Evolutionary conservation across 1,140 invertebrate genomes (phyloP).

Genomic region (Lutraria rhynchaena): DNA sequence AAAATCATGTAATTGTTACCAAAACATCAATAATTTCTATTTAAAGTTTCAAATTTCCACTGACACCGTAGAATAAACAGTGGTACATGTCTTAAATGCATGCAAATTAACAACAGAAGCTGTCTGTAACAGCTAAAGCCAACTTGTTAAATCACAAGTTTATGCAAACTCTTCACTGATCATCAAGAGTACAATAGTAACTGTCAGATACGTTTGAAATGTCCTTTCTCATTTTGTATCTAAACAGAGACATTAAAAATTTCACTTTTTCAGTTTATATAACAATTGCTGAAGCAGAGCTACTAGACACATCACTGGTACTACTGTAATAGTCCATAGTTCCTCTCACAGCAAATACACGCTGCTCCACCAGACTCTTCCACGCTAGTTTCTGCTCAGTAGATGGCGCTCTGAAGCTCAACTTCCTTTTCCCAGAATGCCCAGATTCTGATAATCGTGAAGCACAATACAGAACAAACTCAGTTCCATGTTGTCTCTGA

Average conservation of each 20-base stretch:
- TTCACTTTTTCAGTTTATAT: slow-evolving; percentile 23
- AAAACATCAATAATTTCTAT: too few species aligned
- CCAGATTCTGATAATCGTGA: slow-evolving; percentile 38
- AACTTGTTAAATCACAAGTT: neutral
- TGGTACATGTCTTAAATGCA: neutral
- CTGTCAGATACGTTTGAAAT: neutral
- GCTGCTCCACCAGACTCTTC: slow-evolving; percentile 75
- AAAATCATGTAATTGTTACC: too few species aligned
- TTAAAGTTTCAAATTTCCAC: too few species aligned
- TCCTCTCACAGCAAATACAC: slow-evolving; percentile 63
- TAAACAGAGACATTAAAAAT: neutral
- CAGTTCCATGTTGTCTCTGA: slow-evolving; percentile 74
- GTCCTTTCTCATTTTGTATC: neutral
- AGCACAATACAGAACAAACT: slow-evolving; percentile 71
- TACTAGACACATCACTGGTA: slow-evolving; percentile 61
- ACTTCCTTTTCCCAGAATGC: slow-evolving; percentile 55
- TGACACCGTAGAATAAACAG: too few species aligned
- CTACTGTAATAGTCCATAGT: slow-evolving; percentile 63
- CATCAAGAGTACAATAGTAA: neutral
- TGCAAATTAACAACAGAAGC: neutral
- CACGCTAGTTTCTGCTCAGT: slow-evolving; percentile 75
- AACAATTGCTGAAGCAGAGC: slow-evolving; percentile 52
- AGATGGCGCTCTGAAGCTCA: slow-evolving; percentile 71
- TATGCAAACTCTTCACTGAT: neutral
- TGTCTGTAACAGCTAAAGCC: neutral